Conservation (phyloP, 2,113 vertebrate genomes). For the Caranx ignobilis region DNA sequence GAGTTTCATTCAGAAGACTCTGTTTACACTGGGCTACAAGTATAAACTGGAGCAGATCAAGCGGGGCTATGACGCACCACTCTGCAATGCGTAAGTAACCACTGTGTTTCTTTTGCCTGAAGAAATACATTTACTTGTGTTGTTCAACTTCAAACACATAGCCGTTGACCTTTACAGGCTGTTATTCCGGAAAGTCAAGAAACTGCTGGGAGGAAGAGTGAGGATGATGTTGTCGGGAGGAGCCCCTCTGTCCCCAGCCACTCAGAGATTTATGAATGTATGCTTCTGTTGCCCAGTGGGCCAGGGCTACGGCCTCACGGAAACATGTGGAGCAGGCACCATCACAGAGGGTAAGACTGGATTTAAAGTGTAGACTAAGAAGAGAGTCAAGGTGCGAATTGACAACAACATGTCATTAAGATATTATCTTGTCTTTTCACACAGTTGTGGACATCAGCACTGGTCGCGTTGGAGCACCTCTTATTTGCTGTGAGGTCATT, state of each 20-base stretch:
- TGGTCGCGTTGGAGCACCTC: slow-evolving; percentile 94
- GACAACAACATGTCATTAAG: not conserved
- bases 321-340: slow-evolving; percentile 95
- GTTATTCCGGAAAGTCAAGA: slow-evolving; percentile 92
- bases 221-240: slow-evolving; percentile 96
- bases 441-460: slow-evolving; percentile 88
- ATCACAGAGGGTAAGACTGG: slow-evolving; percentile 91
- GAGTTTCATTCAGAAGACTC: slow-evolving; percentile 91
- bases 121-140: not conserved
- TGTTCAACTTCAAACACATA: not conserved
- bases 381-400: not conserved
- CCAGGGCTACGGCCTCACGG: slow-evolving; percentile 96
- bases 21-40: slow-evolving; percentile 95
- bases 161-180: slow-evolving; percentile 80
- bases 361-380: rapidly evolving
- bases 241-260: slow-evolving; percentile 92
- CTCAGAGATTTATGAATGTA: slow-evolving; percentile 97
- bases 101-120: not conserved
- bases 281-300: slow-evolving; percentile 97
- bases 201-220: slow-evolving; percentile 91
- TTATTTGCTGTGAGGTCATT: slow-evolving; percentile 95
- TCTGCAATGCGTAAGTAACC: slow-evolving; percentile 92
- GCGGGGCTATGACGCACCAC: slow-evolving; percentile 94
- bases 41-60: slow-evolving; percentile 97
- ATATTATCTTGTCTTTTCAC: not conserved